Percentiles rank a stretch among this genome's conserved stretches.
These are phyloP conservation scores for Schizotus pectinicornis DNA, from an alignment of 2,888 invertebrate genomes.

Conservation along the genomic window DNA sequence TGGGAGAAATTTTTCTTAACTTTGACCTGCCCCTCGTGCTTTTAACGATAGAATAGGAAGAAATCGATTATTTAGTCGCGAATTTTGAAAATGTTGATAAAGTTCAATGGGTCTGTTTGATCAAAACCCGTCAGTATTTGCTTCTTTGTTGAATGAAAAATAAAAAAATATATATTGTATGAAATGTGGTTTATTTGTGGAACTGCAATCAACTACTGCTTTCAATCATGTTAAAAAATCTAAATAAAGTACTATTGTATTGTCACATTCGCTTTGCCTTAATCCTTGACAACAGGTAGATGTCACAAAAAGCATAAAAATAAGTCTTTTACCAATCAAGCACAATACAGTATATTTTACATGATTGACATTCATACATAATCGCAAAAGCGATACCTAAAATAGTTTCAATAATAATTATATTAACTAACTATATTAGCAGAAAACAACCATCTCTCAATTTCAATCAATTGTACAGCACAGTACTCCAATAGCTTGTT, in stretches of 20 bases:
- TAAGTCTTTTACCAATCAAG: conserved; percentile 50
- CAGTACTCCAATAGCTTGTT: conserved; percentile 20
- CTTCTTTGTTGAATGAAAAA: too few relatives aligned
- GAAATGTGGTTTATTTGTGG: conserved; percentile 36
- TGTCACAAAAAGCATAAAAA: conserved; percentile 26
- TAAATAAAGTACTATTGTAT: conserved; percentile 29
- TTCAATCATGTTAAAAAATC: conserved; percentile 30
- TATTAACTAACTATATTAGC: conserved; percentile 36
- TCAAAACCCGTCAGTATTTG: too few relatives aligned
- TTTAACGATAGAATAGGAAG: too few relatives aligned
- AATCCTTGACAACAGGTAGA: conserved; percentile 15
- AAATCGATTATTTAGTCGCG: too few relatives aligned
- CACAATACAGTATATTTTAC: conserved; percentile 62
- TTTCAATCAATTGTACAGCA: conserved; percentile 20
- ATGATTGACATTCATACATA: conserved; percentile 61
- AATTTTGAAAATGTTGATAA: too few relatives aligned
- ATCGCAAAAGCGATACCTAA: conserved; percentile 44
- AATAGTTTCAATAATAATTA: conserved; percentile 37
- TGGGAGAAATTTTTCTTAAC: too few relatives aligned
- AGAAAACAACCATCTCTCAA: conserved; percentile 30
- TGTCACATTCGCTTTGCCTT: conserved; percentile 16
- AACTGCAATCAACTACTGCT: conserved; percentile 34
- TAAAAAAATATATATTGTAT: conserved; percentile 2
- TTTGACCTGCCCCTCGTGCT: too few relatives aligned
- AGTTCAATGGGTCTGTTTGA: too few relatives aligned